phyloP scores from a whole-genome alignment of 2,797 vertebrate genomes.

The Anabacerthia variegaticeps region DNA sequence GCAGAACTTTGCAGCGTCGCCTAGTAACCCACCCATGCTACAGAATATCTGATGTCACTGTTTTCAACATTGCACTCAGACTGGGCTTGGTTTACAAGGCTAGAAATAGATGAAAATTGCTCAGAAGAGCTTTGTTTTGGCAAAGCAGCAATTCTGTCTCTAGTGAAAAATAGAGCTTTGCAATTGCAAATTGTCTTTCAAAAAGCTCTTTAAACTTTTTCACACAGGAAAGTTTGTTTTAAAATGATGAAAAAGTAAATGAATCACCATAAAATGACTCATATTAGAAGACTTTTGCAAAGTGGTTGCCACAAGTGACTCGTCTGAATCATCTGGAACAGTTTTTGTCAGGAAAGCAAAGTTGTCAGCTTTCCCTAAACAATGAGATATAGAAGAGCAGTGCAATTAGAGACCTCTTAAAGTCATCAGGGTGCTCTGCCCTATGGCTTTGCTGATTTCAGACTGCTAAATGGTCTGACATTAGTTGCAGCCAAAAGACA shows the following conservation, averaged over 20 bases:
- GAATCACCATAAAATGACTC: slow-evolving; percentile 49
- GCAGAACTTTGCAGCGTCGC: background rate
- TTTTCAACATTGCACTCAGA: background rate
- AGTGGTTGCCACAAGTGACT: slow-evolving; percentile 16
- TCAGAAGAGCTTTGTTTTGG: slow-evolving; percentile 1
- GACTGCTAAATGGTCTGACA: background rate
- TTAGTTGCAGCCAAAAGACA: background rate
- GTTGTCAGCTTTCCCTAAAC: background rate
- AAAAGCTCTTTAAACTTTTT: slow-evolving; percentile 22
- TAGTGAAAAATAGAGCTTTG: background rate
- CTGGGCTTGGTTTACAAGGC: background rate
- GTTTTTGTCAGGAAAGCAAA: background rate
- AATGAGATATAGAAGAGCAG: background rate
- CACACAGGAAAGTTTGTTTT: background rate
- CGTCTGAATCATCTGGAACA: background rate
- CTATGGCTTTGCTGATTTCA: background rate
- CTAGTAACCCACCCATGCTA: background rate
- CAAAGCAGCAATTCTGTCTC: slow-evolving; percentile 7
- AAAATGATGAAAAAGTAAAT: slow-evolving; percentile 34
- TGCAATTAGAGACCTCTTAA: background rate
- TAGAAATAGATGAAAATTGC: slow-evolving; percentile 1
- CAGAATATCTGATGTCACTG: background rate
- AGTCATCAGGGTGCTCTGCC: background rate
- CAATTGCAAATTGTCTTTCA: slow-evolving; percentile 7
- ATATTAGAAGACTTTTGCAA: slow-evolving; percentile 16